phyloP scores from a whole-genome alignment of 2,797 vertebrate species.

The Cryptoprocta ferox region DNA sequence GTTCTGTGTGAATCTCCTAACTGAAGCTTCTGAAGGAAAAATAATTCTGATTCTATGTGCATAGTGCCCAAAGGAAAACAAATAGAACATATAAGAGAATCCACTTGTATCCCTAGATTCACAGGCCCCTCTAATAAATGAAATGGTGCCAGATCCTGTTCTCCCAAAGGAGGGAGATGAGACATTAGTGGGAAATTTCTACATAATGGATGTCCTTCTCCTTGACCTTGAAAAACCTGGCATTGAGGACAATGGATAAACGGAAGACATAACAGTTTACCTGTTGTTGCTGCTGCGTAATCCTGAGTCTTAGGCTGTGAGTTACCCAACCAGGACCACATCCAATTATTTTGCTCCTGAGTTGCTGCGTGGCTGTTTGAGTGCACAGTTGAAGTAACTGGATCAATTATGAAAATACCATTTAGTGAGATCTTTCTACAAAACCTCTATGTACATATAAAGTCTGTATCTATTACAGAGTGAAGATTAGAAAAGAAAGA shows the following conservation, averaged over 20 bases:
- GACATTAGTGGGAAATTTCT: background rate
- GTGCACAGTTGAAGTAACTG: slow-evolving; percentile 44
- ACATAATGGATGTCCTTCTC: background rate
- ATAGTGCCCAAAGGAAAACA: background rate
- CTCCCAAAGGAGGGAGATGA: background rate
- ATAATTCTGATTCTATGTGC: background rate
- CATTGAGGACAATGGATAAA: background rate
- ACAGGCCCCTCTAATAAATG: background rate
- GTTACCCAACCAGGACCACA: slow-evolving; percentile 61
- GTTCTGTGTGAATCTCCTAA: background rate
- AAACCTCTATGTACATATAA: background rate
- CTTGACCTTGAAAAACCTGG: background rate
- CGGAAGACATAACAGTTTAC: slow-evolving; percentile 23
- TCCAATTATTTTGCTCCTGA: slow-evolving; percentile 56
- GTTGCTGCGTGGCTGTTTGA: slow-evolving; percentile 52
- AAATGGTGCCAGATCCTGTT: background rate
- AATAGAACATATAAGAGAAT: background rate
- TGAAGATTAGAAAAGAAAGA: background rate
- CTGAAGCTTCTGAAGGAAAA: background rate
- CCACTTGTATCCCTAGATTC: background rate
- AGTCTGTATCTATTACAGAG: background rate
- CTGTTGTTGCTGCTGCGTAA: background rate
- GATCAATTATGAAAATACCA: slow-evolving; percentile 63
- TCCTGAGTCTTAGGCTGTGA: slow-evolving; percentile 64
- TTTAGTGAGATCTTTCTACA: slow-evolving; percentile 41